phyloP scores from a whole-genome alignment of 2,888 invertebrate species.

The Vesta saturnalis region DNA sequence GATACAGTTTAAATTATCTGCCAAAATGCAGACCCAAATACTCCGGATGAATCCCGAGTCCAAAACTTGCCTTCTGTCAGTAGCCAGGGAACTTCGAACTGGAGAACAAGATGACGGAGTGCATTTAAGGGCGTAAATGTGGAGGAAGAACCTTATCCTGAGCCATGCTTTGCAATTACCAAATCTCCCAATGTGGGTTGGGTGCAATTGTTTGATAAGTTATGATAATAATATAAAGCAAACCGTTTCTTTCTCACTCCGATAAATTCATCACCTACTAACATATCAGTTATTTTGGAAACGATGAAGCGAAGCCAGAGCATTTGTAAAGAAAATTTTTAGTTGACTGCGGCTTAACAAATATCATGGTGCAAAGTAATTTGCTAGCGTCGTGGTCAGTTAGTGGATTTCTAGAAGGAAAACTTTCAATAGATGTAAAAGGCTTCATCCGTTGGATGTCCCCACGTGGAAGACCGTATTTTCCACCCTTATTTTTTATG shows the following conservation, averaged over 20 bases:
- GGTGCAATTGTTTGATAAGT: not conserved
- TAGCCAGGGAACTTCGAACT: no score
- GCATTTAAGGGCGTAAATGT: no score
- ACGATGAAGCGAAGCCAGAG: slow-evolving; percentile 43
- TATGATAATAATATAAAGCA: not conserved
- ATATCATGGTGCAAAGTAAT: slow-evolving; percentile 42
- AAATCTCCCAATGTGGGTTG: no score
- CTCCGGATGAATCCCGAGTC: no score
- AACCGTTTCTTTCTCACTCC: not conserved
- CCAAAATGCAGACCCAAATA: no score
- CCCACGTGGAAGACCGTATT: no score
- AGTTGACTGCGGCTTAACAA: slow-evolving; percentile 39
- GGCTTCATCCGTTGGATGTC: slow-evolving; percentile 44
- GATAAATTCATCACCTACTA: slow-evolving; percentile 7
- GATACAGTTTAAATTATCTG: no score
- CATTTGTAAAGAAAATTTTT: slow-evolving; percentile 46
- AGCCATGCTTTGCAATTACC: no score
- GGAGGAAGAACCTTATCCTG: no score
- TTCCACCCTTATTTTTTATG: no score
- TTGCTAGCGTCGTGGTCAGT: slow-evolving; percentile 48
- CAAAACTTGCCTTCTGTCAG: no score
- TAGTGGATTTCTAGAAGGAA: slow-evolving; percentile 43
- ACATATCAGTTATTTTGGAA: slow-evolving; percentile 40
- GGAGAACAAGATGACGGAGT: no score
- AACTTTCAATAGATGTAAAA: slow-evolving; percentile 50